Evolutionary conservation across 2,888 invertebrate genomes (phyloP).

Genomic region (Schizaphis graminum): DNA sequence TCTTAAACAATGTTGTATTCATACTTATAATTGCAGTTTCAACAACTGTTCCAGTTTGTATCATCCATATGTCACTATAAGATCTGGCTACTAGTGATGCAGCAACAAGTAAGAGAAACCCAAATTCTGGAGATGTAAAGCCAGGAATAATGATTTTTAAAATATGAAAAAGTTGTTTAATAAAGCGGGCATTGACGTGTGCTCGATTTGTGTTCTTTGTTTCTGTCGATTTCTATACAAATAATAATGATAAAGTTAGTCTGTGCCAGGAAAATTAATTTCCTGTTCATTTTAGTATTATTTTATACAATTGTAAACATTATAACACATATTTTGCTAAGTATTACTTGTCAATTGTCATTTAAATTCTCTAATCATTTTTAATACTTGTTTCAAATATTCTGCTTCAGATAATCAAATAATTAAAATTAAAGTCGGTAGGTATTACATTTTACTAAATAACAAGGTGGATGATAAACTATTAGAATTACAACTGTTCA

Average conservation of each 20-base stretch:
- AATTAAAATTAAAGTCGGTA: neutral
- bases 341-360: neutral
- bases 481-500: neutral
- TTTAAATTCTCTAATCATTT: neutral
- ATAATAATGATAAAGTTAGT: neutral
- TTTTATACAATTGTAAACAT: neutral
- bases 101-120: constrained; percentile 82
- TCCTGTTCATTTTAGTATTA: neutral
- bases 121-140: constrained; percentile 82
- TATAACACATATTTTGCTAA: neutral
- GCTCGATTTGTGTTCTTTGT: constrained; percentile 75
- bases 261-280: too few relatives aligned
- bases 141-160: constrained; percentile 86
- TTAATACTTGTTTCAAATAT: neutral
- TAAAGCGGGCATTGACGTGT: constrained; percentile 82
- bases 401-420: neutral
- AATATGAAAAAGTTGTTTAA: constrained; percentile 78
- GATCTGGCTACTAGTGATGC: constrained; percentile 87
- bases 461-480: neutral
- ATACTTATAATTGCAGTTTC: constrained; percentile 95
- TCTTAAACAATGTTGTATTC: constrained; percentile 82
- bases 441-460: neutral
- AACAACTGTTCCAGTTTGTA: constrained; percentile 91
- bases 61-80: constrained; percentile 97
- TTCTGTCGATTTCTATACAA: constrained; percentile 70